Evolutionary conservation across 2,113 vertebrate species (phyloP), one percentile per base, ranked within the genome.

Genomic region (Paraplagusia blochii): DNA sequence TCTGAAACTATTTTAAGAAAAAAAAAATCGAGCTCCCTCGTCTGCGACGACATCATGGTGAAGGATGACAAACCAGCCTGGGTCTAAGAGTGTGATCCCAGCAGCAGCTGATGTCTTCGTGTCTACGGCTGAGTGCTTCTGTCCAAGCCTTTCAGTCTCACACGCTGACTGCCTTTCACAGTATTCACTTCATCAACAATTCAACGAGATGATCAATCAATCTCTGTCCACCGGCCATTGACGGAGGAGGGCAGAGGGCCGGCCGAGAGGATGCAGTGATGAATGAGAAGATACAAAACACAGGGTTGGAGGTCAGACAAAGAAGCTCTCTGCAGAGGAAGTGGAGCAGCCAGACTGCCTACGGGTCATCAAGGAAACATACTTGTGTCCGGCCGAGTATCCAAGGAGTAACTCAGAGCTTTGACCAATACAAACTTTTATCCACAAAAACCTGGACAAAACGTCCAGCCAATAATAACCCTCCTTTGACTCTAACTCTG

Each of bases 241-340:
- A 63, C 22, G 69, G 69, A 72, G 17, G 16, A 74, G 57, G 72
- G 74, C 52, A 75, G 59, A 1, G 17, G 16, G 50, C 22, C 2
- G 53, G 79, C 57, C 51, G 44, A 19, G 66, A 75, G 63, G 49
- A 88, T 75, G 81, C 87, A 77, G 71, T 88, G 92, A 92, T 76
- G 90, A 89, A 92, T 84, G 86, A 89, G 85, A 78, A 59, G 90
- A 68, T 84, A 92, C 90, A 93, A 92, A 51, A 89, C 86, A 79
- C 72, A 44, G 85, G 84, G 79, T 89, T 84, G 78, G 64, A 84
- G 87, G 83, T 90, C 87, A 89, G 80, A 86, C 53, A 46, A 53
- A 43, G 60, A 72, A 57, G 80, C 81, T 73, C 51, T 79, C 40
- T 62, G 74, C 62, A 83, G 74, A 81, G 77, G 79, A 85, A 79